Evolutionary conservation across 1,140 invertebrate genomes (phyloP), one percentile per base, ranked within the genome.

Genomic region (Aleiodes sp.): DNA sequence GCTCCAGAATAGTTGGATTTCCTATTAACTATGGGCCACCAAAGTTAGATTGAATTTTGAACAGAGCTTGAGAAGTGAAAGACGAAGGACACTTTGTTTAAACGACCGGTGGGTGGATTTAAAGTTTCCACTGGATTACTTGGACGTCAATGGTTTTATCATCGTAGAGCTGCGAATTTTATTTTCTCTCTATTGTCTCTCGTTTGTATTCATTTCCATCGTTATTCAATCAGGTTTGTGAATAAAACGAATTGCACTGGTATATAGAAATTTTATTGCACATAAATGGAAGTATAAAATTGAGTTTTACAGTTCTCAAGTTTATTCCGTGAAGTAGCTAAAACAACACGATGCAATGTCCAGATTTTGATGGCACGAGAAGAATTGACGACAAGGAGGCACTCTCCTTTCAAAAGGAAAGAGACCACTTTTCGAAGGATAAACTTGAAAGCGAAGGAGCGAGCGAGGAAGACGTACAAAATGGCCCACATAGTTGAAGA

Each of bases 51-150:
- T 65, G 39, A 28, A 46, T 65, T 28, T 26, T 52, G 16, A 46
- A 29, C 7, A 7, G 39, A 12, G 16, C 37, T 24, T 10, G 7
- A 19, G 14, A 46, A 64, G 26, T 39, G 61, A 39, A 64, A 39
- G 39, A 64, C 21, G 35, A 41, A 64, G 26, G 31, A 62, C 33
- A 62, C 21, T 62, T 62, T 62, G 60, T 62, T 62, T 65, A 31
- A 63, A 65, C 26, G 26, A 19, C 26, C 26, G 19, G 26, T 28
- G 26, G 41, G 16, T 19, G 16, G 61, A 64, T 64, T 35, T 35
- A 61, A 35, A 61, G 26, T 61, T 61, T 61, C 41, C 41, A 14
- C 41, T 19, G 24, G 41, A 46, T 46, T 46, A 46, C 9, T 8
- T 9, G 2, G 14, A 46, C 41, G 9, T 57, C 21, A 57, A 57